phyloP scores from a whole-genome alignment of 2,113 vertebrate species.

The Sphaerodactylus townsendi region DNA sequence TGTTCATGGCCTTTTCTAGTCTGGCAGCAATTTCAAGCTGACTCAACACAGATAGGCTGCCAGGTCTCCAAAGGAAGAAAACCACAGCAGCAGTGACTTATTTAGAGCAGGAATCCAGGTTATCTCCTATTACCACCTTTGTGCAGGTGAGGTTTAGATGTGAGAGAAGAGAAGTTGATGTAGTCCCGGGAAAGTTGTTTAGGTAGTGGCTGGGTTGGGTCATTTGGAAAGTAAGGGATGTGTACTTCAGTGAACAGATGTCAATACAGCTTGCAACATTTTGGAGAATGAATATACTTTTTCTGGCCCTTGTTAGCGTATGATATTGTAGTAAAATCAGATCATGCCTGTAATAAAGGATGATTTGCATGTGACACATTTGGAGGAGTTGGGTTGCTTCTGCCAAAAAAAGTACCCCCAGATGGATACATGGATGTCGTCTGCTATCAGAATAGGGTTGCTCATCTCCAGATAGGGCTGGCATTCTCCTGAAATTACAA shows the following conservation, averaged over 20 bases:
- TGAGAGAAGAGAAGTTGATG: slow-evolving; percentile 45
- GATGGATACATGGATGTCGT: not conserved
- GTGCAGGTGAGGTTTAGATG: slow-evolving; percentile 38
- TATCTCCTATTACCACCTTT: slow-evolving; percentile 13
- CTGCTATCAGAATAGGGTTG: not conserved
- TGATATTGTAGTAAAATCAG: slow-evolving; percentile 51
- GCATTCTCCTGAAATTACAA: too few species aligned
- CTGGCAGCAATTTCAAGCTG: slow-evolving; percentile 55
- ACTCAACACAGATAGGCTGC: slow-evolving; percentile 31
- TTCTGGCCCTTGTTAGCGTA: slow-evolving; percentile 38
- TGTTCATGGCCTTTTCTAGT: slow-evolving; percentile 60
- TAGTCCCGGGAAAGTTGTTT: slow-evolving; percentile 57
- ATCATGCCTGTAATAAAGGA: slow-evolving; percentile 46
- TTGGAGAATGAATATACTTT: slow-evolving; percentile 61
- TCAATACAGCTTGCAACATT: not conserved
- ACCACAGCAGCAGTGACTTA: not conserved
- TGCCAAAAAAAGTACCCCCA: not conserved
- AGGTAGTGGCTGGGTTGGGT: slow-evolving; percentile 39
- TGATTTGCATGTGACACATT: not conserved
- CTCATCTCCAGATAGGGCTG: too few species aligned
- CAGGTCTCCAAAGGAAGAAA: slow-evolving; percentile 15
- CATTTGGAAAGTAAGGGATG: slow-evolving; percentile 49
- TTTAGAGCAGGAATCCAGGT: not conserved
- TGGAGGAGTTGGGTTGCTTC: not conserved
- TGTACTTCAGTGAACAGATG: slow-evolving; percentile 3